Percentiles rank a stretch among this genome's conserved stretches.
Evolutionary conservation across 2,888 invertebrate species (phyloP).

Genomic region (Epinotia demarniana): DNA sequence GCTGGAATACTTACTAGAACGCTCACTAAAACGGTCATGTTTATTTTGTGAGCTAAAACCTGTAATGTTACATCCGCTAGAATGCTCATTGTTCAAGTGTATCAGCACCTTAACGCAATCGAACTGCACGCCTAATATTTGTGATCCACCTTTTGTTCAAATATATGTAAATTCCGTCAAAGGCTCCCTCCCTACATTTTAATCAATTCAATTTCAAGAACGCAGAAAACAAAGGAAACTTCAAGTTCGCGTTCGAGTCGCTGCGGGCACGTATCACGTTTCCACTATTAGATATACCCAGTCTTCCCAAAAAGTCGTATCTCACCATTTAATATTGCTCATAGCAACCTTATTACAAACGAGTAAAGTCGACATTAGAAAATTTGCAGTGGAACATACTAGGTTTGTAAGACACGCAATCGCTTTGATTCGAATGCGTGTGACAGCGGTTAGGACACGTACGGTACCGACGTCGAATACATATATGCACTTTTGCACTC

Average conservation of each 20-base stretch:
- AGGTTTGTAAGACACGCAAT: background rate
- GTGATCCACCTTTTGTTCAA: background rate
- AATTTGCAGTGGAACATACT: background rate
- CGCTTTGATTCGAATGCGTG: constrained; percentile 19
- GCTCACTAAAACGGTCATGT: no score
- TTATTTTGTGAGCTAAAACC: no score
- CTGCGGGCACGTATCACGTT: constrained; percentile 16
- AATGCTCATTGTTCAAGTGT: no score
- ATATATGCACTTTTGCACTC: background rate
- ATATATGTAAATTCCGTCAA: background rate
- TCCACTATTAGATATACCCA: background rate
- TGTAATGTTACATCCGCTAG: no score
- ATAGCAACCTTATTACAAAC: background rate
- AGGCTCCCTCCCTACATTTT: background rate
- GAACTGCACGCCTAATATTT: no score
- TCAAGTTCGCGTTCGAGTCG: constrained; percentile 1
- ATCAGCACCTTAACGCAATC: no score
- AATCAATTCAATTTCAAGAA: constrained; percentile 15
- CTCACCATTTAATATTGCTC: background rate
- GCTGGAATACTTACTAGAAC: no score
- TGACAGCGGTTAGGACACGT: constrained; percentile 26
- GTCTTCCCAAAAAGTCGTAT: background rate
- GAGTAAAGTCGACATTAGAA: background rate
- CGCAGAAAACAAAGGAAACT: constrained; percentile 16
- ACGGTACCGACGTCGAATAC: background rate